Evolutionary conservation across 2,888 invertebrate species (phyloP).

Genomic region (Laothoe populi): DNA sequence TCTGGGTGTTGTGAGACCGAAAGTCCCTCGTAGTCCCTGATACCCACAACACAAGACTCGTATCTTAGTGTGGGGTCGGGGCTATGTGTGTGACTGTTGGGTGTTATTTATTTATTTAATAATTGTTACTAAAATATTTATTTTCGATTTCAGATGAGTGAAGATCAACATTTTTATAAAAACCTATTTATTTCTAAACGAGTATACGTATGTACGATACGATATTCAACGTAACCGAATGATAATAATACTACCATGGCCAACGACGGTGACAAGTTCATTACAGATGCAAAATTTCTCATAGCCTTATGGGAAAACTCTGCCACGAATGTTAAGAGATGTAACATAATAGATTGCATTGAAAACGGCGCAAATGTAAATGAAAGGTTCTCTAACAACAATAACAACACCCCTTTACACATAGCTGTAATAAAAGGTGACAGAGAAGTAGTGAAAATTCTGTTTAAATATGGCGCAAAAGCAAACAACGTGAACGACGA

Average conservation of each 20-base stretch:
- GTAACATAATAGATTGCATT: background rate
- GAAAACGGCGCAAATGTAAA: slow-evolving; percentile 23
- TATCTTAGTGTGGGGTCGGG: too few relatives aligned
- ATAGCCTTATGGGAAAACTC: slow-evolving; percentile 31
- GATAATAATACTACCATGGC: background rate
- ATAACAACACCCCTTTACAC: slow-evolving; percentile 21
- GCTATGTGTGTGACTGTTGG: too few relatives aligned
- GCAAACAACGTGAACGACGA: background rate
- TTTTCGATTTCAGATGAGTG: too few relatives aligned
- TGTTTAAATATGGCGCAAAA: slow-evolving; percentile 14
- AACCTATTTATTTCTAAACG: background rate
- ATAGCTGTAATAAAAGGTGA: slow-evolving; percentile 21
- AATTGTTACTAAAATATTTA: too few relatives aligned
- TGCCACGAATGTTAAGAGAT: slow-evolving; percentile 14
- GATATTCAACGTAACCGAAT: background rate
- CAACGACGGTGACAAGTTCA: background rate
- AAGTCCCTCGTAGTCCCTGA: too few relatives aligned
- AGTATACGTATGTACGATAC: background rate
- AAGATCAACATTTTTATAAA: background rate
- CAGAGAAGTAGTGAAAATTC: background rate
- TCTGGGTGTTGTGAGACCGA: too few relatives aligned
- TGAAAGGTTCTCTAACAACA: slow-evolving; percentile 6
- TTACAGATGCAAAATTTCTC: slow-evolving; percentile 11
- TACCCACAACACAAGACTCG: too few relatives aligned
- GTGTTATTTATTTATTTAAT: too few relatives aligned